Base-by-base conservation (phyloP, 2,797 vertebrate genomes). In the Diglossa cyanea region DNA sequence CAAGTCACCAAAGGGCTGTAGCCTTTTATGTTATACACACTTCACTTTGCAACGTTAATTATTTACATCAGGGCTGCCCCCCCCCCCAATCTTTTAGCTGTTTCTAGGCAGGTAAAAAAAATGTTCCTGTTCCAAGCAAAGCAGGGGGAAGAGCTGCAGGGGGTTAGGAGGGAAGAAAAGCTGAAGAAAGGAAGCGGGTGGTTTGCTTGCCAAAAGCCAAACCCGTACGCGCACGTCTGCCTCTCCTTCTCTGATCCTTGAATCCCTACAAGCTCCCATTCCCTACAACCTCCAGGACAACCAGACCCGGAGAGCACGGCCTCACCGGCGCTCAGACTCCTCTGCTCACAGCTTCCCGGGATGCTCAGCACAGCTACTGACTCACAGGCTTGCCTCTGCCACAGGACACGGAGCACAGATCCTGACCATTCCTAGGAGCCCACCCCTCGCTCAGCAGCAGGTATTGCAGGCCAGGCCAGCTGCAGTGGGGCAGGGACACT, bases 1-100 rank as follows among this genome's bases (percentile, higher is more conserved):
- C 97, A 98, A 97, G 97, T 97, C 91, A 97, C 97, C 96, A 92
- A 96, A 97, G 95, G 97, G 97, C 95, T 95, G 97, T 91, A 96
- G 95, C 96, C 96, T 94, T 95, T 96, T 97, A 95, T 96, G 92
- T 97, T 97, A 97, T 96, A 96, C 97, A 97, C 97, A 96, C 96
- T 97, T 96, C 97, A 97, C 94, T 96, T 96, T 70, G 94, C 53
- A 97, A 97, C 86, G 95, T 96, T 92, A 94, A 94, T 95, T 98
- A 98, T 98, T 98, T 98, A 98, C 98, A 98, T 97, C 95, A 97
- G 94, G 97, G 80, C 93, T 93, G 80, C 37, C 51, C 25, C 33
- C 55, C 31, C 17, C 57, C 31, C 23, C 11, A 25, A 25, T 55
- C 33, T 90, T 88, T 68, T 17, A 78, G 87, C 75, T 78, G 92